phyloP scores from a whole-genome alignment of 2,888 invertebrate species.

The Tridacna crocea region DNA sequence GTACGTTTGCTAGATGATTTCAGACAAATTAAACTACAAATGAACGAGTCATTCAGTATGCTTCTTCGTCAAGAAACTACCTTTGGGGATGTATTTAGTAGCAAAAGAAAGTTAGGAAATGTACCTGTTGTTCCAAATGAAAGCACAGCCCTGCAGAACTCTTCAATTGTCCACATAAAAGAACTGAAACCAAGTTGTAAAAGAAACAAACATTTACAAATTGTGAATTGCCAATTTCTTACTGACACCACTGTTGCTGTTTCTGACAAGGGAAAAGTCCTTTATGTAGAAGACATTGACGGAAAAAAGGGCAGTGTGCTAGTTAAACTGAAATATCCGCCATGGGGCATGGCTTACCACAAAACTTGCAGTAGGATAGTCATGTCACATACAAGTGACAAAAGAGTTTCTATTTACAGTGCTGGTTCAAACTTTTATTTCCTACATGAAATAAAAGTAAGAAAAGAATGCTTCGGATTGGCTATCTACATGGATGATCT shows the following conservation, averaged over 20 bases:
- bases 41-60: not conserved
- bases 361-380: not conserved
- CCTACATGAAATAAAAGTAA: not conserved
- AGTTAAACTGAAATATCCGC: not conserved
- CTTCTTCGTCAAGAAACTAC: not conserved
- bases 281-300: not conserved
- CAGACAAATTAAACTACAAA: not conserved
- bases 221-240: not conserved
- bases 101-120: not conserved
- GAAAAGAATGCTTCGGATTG: conserved; percentile 2
- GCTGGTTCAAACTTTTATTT: not conserved
- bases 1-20: not conserved
- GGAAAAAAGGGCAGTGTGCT: not conserved
- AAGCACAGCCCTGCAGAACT: not conserved
- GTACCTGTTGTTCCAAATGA: not conserved
- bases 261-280: not conserved
- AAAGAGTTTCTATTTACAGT: not conserved
- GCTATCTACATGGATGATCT: not conserved
- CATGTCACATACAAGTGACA: not conserved
- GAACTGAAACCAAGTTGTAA: not conserved
- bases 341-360: not conserved
- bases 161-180: not conserved
- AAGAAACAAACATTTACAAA: not conserved
- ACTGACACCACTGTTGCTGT: not conserved
- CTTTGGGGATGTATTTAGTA: not conserved